Percentiles rank a stretch among this genome's conserved stretches.
Conservation (phyloP, 1,140 invertebrate genomes). For the Potamilus streckersoni region DNA sequence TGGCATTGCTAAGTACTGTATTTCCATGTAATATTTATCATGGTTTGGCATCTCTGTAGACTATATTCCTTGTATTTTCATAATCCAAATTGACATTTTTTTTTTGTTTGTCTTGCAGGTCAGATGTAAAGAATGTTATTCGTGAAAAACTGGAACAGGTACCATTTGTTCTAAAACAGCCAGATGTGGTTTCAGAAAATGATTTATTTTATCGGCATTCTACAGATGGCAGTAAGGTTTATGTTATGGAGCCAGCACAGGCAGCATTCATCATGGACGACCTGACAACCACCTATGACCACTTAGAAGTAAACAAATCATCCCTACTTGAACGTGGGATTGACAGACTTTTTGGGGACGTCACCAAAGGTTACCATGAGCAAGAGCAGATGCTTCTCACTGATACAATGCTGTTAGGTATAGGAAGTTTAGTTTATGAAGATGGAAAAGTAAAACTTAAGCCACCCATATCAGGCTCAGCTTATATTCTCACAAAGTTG, state of each 20-base stretch:
- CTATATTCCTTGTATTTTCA: too few species aligned
- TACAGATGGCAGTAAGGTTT: conserved; percentile 23
- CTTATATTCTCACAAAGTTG: conserved; percentile 62
- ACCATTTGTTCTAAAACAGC: conserved; percentile 45
- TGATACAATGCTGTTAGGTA: conserved; percentile 58
- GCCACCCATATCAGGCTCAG: conserved; percentile 43
- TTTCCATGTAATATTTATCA: too few species aligned
- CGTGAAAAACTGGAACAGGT: conserved; percentile 44
- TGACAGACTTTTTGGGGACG: conserved; percentile 60
- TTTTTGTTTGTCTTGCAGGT: conserved; percentile 43
- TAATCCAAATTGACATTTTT: too few species aligned
- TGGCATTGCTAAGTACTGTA: too few species aligned
- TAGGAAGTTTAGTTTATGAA: conserved; percentile 62
- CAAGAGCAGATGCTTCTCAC: conserved; percentile 64
- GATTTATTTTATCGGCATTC: not conserved
- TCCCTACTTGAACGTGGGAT: conserved; percentile 32
- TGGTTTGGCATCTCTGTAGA: too few species aligned
- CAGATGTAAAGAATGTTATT: conserved; percentile 50
- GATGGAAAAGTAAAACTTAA: conserved; percentile 51
- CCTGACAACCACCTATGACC: conserved; percentile 51
- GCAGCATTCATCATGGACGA: conserved; percentile 52
- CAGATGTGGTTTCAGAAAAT: not conserved
- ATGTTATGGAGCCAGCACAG: conserved; percentile 47
- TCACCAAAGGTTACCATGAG: conserved; percentile 63
- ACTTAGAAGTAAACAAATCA: conserved; percentile 41